Evolutionary conservation across 2,797 vertebrate species (phyloP).

Genomic region (Eulemur rubriventer): DNA sequence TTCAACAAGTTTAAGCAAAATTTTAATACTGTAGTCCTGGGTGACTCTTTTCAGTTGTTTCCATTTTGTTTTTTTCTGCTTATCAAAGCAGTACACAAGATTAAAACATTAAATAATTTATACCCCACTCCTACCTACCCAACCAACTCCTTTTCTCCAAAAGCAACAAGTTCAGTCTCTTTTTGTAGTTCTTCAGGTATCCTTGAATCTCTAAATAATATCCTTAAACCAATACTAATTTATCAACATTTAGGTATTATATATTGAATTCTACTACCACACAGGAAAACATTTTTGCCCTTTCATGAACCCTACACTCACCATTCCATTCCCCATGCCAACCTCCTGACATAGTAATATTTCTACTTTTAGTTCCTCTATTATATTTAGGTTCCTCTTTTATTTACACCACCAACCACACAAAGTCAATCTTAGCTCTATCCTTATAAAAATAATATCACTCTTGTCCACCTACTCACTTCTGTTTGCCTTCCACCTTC

Average conservation of each 20-base stretch:
- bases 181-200: background rate
- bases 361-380: background rate
- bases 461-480: background rate
- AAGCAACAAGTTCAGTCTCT: background rate
- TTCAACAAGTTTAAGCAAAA: background rate
- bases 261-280: background rate
- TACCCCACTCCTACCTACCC: background rate
- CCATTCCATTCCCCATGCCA: background rate
- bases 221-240: background rate
- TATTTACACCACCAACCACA: background rate
- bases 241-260: background rate
- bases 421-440: background rate
- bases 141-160: background rate
- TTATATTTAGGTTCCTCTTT: background rate
- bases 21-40: background rate
- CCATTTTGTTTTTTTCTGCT: background rate
- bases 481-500: background rate
- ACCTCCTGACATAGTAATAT: background rate
- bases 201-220: background rate
- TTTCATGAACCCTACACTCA: background rate
- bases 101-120: conserved; percentile 2
- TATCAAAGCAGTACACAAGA: background rate
- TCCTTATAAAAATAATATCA: background rate
- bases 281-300: background rate
- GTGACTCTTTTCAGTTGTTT: background rate